These are phyloP conservation scores for Neofelis nebulosa DNA, from an alignment of 2,113 vertebrate genomes.

Conservation along the genomic window DNA sequence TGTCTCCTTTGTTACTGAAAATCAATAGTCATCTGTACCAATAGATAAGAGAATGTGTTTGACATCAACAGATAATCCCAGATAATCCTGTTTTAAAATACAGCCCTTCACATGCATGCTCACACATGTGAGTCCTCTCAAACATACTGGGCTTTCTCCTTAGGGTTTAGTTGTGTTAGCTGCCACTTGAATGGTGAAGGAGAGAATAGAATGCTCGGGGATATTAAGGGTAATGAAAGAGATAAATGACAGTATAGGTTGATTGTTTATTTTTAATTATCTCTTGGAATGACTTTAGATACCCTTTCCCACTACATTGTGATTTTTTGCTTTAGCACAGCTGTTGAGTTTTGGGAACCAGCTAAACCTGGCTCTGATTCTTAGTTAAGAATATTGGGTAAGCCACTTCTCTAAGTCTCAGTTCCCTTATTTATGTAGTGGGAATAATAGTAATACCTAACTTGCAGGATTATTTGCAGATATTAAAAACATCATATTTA, in stretches of 20 bases:
- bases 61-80: neutral
- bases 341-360: conserved; percentile 3
- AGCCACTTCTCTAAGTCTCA: neutral
- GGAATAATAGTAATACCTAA: neutral
- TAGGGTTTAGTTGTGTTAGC: neutral
- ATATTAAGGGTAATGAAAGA: neutral
- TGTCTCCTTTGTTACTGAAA: neutral
- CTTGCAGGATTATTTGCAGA: conserved; percentile 8
- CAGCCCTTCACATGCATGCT: neutral
- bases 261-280: neutral
- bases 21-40: neutral
- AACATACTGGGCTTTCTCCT: neutral
- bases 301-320: neutral
- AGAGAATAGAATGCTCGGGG: neutral
- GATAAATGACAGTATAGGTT: neutral
- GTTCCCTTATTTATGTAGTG: neutral
- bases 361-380: neutral
- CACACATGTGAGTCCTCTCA: neutral
- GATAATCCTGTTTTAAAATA: neutral
- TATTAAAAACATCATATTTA: neutral
- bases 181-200: neutral
- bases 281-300: neutral
- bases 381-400: neutral
- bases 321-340: neutral
- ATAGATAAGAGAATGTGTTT: neutral